phyloP scores from a whole-genome alignment of 1,140 invertebrate genomes.

The Aphis gossypii region DNA sequence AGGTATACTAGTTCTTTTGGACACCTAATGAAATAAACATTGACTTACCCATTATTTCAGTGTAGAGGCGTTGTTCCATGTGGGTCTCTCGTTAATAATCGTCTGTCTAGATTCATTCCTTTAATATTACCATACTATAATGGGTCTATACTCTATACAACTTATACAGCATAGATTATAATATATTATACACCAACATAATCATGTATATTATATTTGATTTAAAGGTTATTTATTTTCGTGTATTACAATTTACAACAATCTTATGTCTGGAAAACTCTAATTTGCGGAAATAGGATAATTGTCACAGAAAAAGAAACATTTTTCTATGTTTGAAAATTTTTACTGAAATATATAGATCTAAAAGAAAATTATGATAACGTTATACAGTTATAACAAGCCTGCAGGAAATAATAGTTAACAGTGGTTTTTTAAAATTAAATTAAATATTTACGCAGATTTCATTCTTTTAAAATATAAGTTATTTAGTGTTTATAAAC shows the following conservation, averaged over 20 bases:
- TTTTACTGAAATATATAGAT: too few species aligned
- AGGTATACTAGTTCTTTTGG: accelerated
- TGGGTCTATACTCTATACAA: too few species aligned
- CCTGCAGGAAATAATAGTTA: too few species aligned
- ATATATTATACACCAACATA: background rate
- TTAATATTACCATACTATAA: background rate
- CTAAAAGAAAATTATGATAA: too few species aligned
- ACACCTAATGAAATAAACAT: background rate
- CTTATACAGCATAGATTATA: background rate
- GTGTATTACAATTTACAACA: background rate
- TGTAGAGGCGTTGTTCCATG: background rate
- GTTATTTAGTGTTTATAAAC: too few species aligned
- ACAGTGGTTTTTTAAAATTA: too few species aligned
- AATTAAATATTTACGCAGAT: too few species aligned
- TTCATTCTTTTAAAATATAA: too few species aligned
- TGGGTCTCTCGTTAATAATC: background rate
- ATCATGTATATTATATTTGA: background rate
- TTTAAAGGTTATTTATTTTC: background rate
- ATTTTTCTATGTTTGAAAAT: too few species aligned
- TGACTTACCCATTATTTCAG: background rate
- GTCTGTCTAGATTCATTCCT: background rate
- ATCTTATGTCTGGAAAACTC: background rate
- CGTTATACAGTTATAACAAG: too few species aligned
- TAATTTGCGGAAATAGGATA: background rate
- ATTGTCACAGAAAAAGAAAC: background rate